Evolutionary conservation across 2,113 vertebrate species (phyloP).

Genomic region (Lophura nycthemera): DNA sequence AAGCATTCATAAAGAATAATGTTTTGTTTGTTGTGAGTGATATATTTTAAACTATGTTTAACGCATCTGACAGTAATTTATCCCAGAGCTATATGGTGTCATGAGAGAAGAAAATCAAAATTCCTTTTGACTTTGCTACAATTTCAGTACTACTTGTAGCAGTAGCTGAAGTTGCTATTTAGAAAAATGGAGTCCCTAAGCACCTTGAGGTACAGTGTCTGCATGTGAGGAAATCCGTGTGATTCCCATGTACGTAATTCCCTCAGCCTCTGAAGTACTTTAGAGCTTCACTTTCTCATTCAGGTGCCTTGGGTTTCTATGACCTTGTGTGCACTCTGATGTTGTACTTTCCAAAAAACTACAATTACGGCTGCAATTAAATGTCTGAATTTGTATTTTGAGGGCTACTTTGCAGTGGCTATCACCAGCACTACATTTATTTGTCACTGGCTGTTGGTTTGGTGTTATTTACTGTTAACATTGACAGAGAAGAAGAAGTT

Average conservation of each 20-base stretch:
- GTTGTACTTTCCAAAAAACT: background rate
- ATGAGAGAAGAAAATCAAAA: background rate
- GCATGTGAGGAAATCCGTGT: background rate
- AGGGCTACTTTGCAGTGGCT: background rate
- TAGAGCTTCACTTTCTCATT: background rate
- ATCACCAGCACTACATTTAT: background rate
- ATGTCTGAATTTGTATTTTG: background rate
- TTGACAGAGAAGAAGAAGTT: background rate
- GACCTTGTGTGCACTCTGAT: background rate
- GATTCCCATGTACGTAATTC: background rate
- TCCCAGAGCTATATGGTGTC: background rate
- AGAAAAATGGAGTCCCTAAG: background rate
- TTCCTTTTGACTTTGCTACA: slow-evolving; percentile 17
- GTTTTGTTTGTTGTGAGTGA: slow-evolving; percentile 7
- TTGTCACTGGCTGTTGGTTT: background rate
- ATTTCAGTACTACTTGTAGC: background rate
- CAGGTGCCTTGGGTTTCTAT: background rate
- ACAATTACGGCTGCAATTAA: background rate
- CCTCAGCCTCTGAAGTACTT: background rate
- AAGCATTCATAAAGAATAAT: slow-evolving; percentile 42
- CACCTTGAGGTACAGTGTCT: background rate
- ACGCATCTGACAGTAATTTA: slow-evolving; percentile 13
- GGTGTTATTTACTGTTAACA: background rate
- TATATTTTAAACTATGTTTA: slow-evolving; percentile 33
- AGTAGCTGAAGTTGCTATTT: background rate